Conservation (phyloP, 2,113 vertebrate species). For the Antechinus flavipes region DNA sequence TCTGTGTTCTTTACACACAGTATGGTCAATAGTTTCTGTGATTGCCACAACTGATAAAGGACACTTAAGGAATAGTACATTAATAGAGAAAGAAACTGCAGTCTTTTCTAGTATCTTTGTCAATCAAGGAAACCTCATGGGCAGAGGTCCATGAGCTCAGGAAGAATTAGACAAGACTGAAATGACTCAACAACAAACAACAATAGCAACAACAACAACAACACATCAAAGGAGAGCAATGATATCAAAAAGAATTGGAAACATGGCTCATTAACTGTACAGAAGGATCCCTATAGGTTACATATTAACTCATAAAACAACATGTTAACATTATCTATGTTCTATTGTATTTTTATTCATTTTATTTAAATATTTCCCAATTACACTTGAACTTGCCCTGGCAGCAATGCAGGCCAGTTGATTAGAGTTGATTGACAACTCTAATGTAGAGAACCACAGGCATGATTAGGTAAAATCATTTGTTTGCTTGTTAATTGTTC, state of each 20-base stretch:
- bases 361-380: not conserved
- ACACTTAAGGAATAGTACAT: not conserved
- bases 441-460: not conserved
- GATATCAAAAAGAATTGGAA: not conserved
- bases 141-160: not conserved
- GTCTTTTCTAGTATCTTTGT: not conserved
- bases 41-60: not conserved
- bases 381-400: not conserved
- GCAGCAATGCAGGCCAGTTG: not conserved
- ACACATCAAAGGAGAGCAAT: not conserved
- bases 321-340: not conserved
- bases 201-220: too few species aligned
- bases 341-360: not conserved
- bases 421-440: not conserved
- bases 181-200: not conserved
- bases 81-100: not conserved
- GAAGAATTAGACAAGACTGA: not conserved
- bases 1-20: not conserved
- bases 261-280: not conserved
- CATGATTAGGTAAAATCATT: not conserved
- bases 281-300: not conserved
- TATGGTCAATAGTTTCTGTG: not conserved
- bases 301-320: not conserved
- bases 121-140: not conserved
- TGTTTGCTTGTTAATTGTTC: too few species aligned